Evolutionary conservation across 2,888 invertebrate genomes (phyloP), one percentile per base, ranked within the genome.

Genomic region (Bellardia bayeri): DNA sequence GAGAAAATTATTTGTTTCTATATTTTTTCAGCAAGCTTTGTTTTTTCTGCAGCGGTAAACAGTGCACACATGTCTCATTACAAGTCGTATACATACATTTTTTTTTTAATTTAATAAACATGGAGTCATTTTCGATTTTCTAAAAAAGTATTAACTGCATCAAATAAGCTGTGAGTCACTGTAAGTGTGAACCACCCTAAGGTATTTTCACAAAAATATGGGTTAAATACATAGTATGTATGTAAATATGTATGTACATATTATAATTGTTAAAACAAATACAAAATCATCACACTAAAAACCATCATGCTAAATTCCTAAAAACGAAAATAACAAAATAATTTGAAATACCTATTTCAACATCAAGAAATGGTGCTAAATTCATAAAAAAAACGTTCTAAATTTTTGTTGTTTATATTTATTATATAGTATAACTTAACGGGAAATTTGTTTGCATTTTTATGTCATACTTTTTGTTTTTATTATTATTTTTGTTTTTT

Each of bases 391-490:
- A 64, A 45, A 74, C 13, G 23, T 79, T 74, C 66, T 58, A 56
- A 58, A 74, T 74, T 49, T 13, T 58, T 68, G 42, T 33, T 66
- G 74, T 37, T 11, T 51, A 42, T 33, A 30, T 33, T 30, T 30
- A 9, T 14, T 49, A 51, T 66, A 64, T 14, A 51, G 11, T 4
- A 13, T 71, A 63, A 64, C 3, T 63, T 78, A 86, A 86, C 82
- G 82, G 76, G 78, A 86, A 82, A 82, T 72, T 82, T 86, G 82
- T 82, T 86, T 82, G 82, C 78, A 76, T 66, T 81, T 71, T 75
- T 49, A 76, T 76, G 82, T 71, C 85, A 63, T 63, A 58, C 6
- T 14, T 72, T 81, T 42, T 63, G 13, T 40, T 45, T 45, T 56
- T 58, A 58, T 30, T 30, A 33, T 14, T 56, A 8, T 23, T 54